phyloP scores from a whole-genome alignment of 53 echinoderm and acorn worm genomes.

The Mesocentrotus franciscanus region DNA sequence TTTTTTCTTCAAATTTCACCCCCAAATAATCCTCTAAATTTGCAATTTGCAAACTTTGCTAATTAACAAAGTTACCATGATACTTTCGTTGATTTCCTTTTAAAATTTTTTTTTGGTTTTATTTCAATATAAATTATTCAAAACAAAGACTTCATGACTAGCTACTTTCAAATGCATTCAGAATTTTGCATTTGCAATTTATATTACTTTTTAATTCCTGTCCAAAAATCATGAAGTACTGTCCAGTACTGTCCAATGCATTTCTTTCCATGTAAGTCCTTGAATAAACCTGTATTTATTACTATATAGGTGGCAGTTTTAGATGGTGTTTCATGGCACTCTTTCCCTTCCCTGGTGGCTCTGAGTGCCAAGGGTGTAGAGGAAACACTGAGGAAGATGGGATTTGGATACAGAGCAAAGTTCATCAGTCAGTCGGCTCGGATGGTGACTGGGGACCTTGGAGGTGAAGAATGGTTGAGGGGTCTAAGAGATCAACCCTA shows the following conservation, averaged over 20 bases:
- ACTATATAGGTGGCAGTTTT: conserved; percentile 62
- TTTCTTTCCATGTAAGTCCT: background rate
- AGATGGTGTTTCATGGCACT: conserved; percentile 80
- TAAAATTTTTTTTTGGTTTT: no score
- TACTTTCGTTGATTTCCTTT: no score
- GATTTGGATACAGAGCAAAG: conserved; percentile 93
- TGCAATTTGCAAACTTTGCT: no score
- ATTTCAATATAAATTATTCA: no score
- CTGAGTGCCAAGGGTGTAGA: conserved; percentile 79
- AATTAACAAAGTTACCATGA: no score
- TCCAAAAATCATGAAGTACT: background rate
- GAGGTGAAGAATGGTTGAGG: conserved; percentile 80
- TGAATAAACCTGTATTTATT: background rate
- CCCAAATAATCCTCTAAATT: no score
- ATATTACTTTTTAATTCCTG: background rate
- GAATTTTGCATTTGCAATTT: no score
- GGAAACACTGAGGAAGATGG: conserved; percentile 76
- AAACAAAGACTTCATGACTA: no score
- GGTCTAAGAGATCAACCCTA: conserved; percentile 75
- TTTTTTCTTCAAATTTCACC: no score
- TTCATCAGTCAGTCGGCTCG: conserved; percentile 90
- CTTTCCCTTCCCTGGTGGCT: conserved; percentile 73
- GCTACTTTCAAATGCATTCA: no score
- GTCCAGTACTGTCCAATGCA: background rate
- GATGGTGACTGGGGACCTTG: conserved; percentile 60